These are phyloP conservation scores for Oncorhynchus kisutch DNA, from an alignment of 2,113 vertebrate genomes.

Conservation along the genomic window DNA sequence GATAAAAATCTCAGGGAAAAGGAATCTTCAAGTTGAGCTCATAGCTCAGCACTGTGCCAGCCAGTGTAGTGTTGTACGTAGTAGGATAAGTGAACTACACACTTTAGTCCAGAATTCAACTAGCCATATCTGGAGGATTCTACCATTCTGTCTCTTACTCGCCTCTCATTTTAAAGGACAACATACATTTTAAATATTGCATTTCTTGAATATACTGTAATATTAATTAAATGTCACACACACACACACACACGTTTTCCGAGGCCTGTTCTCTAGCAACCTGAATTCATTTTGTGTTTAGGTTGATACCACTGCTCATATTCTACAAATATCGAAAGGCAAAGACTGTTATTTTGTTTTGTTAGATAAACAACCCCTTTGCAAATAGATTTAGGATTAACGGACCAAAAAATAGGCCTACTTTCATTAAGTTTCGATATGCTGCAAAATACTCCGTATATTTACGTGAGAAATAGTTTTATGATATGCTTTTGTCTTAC, in stretches of 20 bases:
- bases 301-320: constrained; percentile 44
- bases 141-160: not conserved
- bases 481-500: not conserved
- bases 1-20: constrained; percentile 36
- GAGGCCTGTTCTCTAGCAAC: constrained; percentile 29
- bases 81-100: not conserved
- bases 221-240: constrained; percentile 36
- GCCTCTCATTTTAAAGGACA: not conserved
- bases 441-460: not conserved
- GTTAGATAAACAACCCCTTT: constrained; percentile 32
- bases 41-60: constrained; percentile 14
- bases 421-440: constrained; percentile 3
- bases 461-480: not conserved
- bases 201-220: constrained; percentile 30
- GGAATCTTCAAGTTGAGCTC: constrained; percentile 35
- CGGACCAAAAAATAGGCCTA: constrained; percentile 9
- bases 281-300: constrained; percentile 39
- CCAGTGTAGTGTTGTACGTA: not conserved
- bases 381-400: constrained; percentile 48
- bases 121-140: not conserved
- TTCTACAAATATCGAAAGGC: constrained; percentile 46
- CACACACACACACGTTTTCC: constrained; percentile 19
- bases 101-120: not conserved
- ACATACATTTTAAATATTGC: constrained; percentile 4
- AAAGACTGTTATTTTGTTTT: constrained; percentile 27